A percentile compares a stretch with the other conserved stretches of the same genome.
Conservation (phyloP, 2,113 vertebrate species). For the Eudyptes chrysolophus region DNA sequence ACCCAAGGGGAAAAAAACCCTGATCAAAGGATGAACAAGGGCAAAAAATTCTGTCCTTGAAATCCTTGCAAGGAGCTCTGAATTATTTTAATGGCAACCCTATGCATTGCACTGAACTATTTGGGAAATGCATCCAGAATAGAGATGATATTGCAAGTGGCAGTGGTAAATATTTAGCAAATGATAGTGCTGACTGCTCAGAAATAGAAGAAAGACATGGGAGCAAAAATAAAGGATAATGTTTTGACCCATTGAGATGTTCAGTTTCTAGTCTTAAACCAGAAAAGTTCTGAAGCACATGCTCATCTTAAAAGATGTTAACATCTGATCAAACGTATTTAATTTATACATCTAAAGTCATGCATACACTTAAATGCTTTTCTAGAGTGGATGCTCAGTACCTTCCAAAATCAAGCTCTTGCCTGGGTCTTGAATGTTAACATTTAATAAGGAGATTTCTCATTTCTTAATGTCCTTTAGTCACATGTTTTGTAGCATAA, state of each 20-base stretch:
- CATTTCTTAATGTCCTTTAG: background rate
- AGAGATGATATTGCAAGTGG: background rate
- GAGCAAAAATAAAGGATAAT: background rate
- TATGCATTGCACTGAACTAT: background rate
- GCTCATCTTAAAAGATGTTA: background rate
- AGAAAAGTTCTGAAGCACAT: background rate
- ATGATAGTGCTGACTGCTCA: background rate
- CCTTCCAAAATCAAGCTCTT: background rate
- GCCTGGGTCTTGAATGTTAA: background rate
- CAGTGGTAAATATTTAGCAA: background rate
- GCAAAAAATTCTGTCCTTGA: background rate
- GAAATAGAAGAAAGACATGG: background rate
- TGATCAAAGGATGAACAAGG: background rate
- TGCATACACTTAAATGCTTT: background rate
- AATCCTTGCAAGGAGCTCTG: background rate
- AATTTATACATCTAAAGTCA: background rate
- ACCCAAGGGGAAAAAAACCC: background rate
- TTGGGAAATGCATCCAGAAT: background rate
- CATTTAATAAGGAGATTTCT: background rate
- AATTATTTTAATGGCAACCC: background rate
- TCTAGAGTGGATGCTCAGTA: background rate
- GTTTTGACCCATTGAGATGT: background rate
- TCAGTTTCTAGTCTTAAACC: background rate
- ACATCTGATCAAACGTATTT: background rate
- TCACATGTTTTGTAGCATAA: background rate